A percentile compares a stretch with the other conserved stretches of the same genome.
These are phyloP conservation scores for Salvelinus sp. DNA, from an alignment of 2,113 vertebrate species.

Conservation along the genomic window DNA sequence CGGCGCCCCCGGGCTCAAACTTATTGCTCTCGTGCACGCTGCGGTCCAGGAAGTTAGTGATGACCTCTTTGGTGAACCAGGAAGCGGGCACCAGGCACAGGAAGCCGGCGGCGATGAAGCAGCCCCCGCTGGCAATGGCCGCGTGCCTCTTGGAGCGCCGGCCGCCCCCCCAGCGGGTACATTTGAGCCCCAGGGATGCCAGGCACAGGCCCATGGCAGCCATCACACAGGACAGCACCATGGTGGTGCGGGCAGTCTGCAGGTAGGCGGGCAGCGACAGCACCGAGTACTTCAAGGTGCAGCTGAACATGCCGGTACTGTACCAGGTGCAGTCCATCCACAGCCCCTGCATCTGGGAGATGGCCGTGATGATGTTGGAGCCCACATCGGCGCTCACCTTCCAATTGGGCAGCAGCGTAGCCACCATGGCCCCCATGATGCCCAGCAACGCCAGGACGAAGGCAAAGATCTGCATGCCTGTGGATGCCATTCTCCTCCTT, in stretches of 20 bases:
- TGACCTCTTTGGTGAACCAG: slow-evolving; percentile 93
- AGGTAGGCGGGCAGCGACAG: slow-evolving; percentile 87
- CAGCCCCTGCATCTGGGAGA: slow-evolving; percentile 90
- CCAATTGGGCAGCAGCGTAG: slow-evolving; percentile 93
- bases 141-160: slow-evolving; percentile 80
- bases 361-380: slow-evolving; percentile 88
- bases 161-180: slow-evolving; percentile 86
- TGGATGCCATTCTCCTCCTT: slow-evolving; percentile 80
- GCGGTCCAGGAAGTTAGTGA: slow-evolving; percentile 86
- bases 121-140: slow-evolving; percentile 84
- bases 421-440: slow-evolving; percentile 81
- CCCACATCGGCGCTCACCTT: slow-evolving; percentile 87
- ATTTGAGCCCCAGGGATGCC: slow-evolving; percentile 87
- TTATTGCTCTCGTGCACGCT: slow-evolving; percentile 88
- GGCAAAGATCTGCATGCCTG: slow-evolving; percentile 89
- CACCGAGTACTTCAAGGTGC: slow-evolving; percentile 85
- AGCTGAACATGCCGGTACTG: slow-evolving; percentile 97
- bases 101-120: slow-evolving; percentile 83
- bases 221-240: slow-evolving; percentile 90
- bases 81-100: slow-evolving; percentile 86
- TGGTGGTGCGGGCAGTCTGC: slow-evolving; percentile 89
- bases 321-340: slow-evolving; percentile 99
- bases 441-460: slow-evolving; percentile 86
- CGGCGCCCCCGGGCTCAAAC: slow-evolving; percentile 88
- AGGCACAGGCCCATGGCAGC: slow-evolving; percentile 87